These are phyloP conservation scores for Acrobasis consociella DNA, from an alignment of 2,888 invertebrate genomes.

Conservation along the genomic window DNA sequence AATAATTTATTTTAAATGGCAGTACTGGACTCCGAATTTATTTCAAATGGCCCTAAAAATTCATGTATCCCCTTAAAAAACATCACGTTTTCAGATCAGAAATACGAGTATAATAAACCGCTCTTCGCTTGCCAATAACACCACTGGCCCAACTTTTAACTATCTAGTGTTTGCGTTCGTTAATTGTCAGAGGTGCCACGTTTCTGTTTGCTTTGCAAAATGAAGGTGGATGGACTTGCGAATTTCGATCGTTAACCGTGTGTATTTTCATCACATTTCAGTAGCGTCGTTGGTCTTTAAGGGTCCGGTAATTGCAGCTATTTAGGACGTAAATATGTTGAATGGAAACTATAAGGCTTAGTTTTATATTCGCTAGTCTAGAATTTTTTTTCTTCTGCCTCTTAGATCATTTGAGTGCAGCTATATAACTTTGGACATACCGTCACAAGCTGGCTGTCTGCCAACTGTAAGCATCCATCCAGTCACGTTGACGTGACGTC, in stretches of 20 bases:
- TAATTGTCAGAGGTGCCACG: slow-evolving; percentile 52
- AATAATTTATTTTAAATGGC: too few species aligned
- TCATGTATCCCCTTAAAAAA: too few species aligned
- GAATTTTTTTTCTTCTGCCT: too few species aligned
- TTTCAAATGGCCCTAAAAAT: too few species aligned
- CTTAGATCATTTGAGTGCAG: slow-evolving; percentile 1
- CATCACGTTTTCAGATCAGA: too few species aligned
- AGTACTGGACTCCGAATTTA: too few species aligned
- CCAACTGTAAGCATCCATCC: neutral
- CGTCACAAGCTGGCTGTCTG: slow-evolving; percentile 4
- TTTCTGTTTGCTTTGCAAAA: slow-evolving; percentile 29
- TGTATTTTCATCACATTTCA: neutral
- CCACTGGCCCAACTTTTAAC: slow-evolving; percentile 44
- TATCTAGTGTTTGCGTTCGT: slow-evolving; percentile 57
- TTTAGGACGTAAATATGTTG: too few species aligned
- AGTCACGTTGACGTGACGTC: slow-evolving; percentile 14
- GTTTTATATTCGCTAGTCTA: too few species aligned
- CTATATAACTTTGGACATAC: neutral
- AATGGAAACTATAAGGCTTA: too few species aligned
- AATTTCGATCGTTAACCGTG: neutral
- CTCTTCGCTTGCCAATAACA: slow-evolving; percentile 9
- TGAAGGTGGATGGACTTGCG: slow-evolving; percentile 22
- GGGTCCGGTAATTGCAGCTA: too few species aligned
- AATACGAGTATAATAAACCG: neutral
- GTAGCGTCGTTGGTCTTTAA: neutral